Percentiles rank a stretch among this genome's conserved stretches.
Evolutionary conservation across 2,888 invertebrate species (phyloP).

Genomic region (Disparrhopalites patrizii): DNA sequence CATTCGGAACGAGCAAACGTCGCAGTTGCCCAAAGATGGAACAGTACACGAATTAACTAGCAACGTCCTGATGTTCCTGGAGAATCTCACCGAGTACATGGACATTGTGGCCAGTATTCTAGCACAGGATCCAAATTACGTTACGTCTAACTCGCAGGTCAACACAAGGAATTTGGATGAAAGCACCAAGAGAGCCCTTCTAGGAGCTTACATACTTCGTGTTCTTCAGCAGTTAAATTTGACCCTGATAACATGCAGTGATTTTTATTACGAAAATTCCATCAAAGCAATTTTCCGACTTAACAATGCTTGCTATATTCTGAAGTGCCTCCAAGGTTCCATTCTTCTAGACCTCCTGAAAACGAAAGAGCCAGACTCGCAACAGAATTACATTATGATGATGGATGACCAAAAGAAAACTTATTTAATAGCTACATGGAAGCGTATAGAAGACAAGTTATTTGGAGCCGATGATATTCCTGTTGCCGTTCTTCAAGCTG

Average conservation of each 20-base stretch:
- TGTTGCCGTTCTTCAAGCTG: conserved; percentile 56
- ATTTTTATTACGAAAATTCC: conserved; percentile 80
- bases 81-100: conserved; percentile 74
- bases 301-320: conserved; percentile 90
- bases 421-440: conserved; percentile 64
- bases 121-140: conserved; percentile 55
- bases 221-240: conserved; percentile 85
- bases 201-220: conserved; percentile 61
- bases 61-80: conserved; percentile 87
- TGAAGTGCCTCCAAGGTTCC: conserved; percentile 85
- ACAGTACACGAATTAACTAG: conserved; percentile 96
- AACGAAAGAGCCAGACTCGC: conserved; percentile 79
- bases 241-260: conserved; percentile 84
- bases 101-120: conserved; percentile 70
- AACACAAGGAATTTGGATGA: conserved; percentile 49
- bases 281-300: conserved; percentile 84
- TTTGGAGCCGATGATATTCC: conserved; percentile 66
- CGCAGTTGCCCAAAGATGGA: conserved; percentile 89
- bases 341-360: conserved; percentile 75
- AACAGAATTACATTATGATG: conserved; percentile 78
- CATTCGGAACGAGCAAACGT: conserved; percentile 69
- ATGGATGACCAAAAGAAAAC: conserved; percentile 75
- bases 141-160: conserved; percentile 50
- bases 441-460: conserved; percentile 70
- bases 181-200: conserved; percentile 61